These are phyloP conservation scores for Phocoena phocoena DNA, from an alignment of 2,113 vertebrate species.

Conservation along the genomic window DNA sequence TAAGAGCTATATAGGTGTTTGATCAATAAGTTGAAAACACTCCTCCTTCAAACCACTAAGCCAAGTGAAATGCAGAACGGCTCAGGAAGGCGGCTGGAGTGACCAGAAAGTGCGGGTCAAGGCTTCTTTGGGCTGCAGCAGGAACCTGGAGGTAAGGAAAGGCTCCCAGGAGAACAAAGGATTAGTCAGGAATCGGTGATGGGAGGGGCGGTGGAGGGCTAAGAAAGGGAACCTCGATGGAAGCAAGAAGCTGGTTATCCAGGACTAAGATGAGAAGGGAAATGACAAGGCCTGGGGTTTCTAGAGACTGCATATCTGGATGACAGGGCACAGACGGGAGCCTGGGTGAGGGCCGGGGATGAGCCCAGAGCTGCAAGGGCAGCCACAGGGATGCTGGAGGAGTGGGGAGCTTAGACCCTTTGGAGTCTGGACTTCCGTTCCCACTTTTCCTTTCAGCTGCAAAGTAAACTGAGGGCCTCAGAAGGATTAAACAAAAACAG, in stretches of 20 bases:
- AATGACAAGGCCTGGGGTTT: neutral
- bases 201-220: neutral
- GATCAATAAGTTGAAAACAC: neutral
- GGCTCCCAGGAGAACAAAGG: constrained; percentile 35
- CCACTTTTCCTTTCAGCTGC: neutral
- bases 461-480: neutral
- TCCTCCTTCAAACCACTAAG: neutral
- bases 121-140: neutral
- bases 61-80: neutral
- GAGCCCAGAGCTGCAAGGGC: neutral
- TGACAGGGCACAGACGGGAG: neutral
- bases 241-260: neutral
- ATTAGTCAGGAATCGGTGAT: neutral
- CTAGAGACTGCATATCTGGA: neutral
- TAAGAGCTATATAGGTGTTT: neutral
- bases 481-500: neutral
- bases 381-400: neutral
- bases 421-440: neutral
- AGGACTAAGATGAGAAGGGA: neutral
- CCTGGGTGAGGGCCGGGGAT: neutral
- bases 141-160: neutral
- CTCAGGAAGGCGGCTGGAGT: neutral
- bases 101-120: neutral
- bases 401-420: neutral
- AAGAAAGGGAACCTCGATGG: neutral